Evolutionary conservation across 2,797 vertebrate genomes (phyloP).

Genomic region (Chrysocyon brachyurus): DNA sequence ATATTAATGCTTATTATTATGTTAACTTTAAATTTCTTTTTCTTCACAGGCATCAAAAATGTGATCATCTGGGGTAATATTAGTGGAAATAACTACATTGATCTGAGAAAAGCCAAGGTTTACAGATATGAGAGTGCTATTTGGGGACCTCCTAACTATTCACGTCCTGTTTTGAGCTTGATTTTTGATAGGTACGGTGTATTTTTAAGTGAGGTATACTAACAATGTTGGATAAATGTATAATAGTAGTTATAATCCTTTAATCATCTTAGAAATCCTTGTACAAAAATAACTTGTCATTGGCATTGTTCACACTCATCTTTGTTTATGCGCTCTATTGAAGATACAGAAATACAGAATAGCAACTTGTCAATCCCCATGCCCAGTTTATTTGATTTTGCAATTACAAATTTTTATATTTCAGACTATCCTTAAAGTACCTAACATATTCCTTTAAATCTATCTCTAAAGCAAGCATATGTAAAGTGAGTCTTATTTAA

Average conservation of each 20-base stretch:
- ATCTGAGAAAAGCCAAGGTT: conserved; percentile 93
- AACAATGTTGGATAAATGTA: neutral
- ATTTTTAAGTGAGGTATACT: conserved; percentile 55
- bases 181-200: conserved; percentile 92
- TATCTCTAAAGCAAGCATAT: neutral
- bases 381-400: conserved; percentile 20
- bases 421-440: neutral
- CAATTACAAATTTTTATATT: conserved; percentile 37
- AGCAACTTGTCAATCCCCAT: neutral
- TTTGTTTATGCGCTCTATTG: neutral
- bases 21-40: conserved; percentile 68
- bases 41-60: conserved; percentile 91
- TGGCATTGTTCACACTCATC: neutral
- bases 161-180: conserved; percentile 87
- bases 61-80: conserved; percentile 96
- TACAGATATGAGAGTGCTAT: conserved; percentile 91
- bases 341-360: conserved; percentile 48
- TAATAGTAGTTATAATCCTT: neutral
- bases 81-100: conserved; percentile 91
- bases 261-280: conserved; percentile 3
- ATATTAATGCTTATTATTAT: conserved; percentile 21
- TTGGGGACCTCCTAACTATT: conserved; percentile 91
- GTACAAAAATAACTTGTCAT: neutral
- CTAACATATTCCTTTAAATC: neutral
- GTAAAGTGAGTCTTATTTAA: neutral